Base-by-base conservation (phyloP, 1,140 invertebrate species). In the Scylla paramamosain region DNA sequence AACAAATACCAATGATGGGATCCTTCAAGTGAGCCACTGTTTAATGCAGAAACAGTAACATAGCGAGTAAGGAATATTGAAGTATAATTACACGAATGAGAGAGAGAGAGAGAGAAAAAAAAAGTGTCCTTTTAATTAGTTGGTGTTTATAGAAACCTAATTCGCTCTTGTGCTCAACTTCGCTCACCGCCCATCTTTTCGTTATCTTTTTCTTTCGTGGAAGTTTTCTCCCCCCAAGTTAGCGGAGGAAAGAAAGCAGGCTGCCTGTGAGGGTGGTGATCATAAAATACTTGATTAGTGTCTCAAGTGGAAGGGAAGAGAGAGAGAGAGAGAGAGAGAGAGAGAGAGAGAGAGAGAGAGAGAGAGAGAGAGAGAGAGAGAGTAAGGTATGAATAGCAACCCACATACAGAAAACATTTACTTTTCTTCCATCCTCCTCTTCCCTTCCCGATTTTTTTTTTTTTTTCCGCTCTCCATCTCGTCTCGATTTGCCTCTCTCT, bases 341-440 rank as follows among this genome's bases (percentile, higher is more conserved):
- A 77, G n/a, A n/a, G n/a, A 77, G 67, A 77, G n/a, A n/a, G n/a
- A 77, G 67, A 77, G n/a, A n/a, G n/a, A 77, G 67, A 77, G n/a
- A 20, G 6, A n/a, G 67, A 77, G 20, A n/a, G 20, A n/a, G 67
- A 25, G 20, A n/a, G n/a, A n/a, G 20, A 77, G 67, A n/a, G 20
- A 59, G 10, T 4, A 3, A 20, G 10, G 20, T 2, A 59, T 59
- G 52, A 59, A 59, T 77, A 77, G 2, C 20, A 77, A 7, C 67
- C 25, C 67, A 77, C 52, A 77, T 20, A 20, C 67, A n/a, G 67
- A 77, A 77, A 77, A 77, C n/a, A 77, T n/a, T 7, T 20, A 77
- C 20, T 1, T 77, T 77, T n/a, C n/a, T 59, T 12, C 46, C 67
- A 77, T 77, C 20, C 10, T 59, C 52, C 52, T 16, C 10, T 20